Evolutionary conservation across 2,888 invertebrate species (phyloP).

Genomic region (Hypomecis punctinalis): DNA sequence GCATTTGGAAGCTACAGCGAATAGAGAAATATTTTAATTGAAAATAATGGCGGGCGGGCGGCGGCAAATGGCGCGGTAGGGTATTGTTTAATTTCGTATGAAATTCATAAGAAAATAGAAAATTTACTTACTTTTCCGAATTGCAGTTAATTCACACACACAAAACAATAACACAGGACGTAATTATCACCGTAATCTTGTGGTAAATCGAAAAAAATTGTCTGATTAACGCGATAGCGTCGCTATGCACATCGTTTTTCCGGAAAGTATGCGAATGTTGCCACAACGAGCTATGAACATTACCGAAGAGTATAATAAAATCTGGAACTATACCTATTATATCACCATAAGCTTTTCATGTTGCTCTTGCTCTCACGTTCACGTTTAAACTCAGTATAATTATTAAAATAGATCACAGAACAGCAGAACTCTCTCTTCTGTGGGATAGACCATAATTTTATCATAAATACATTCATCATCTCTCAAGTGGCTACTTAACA

Average conservation of each 20-base stretch:
- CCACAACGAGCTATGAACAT: neutral
- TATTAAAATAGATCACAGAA: too few relatives aligned
- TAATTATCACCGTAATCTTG: conserved; percentile 51
- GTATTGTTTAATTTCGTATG: conserved; percentile 35
- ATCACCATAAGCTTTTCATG: too few relatives aligned
- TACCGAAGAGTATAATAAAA: too few relatives aligned
- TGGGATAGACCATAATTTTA: too few relatives aligned
- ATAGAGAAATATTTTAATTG: conserved; percentile 17
- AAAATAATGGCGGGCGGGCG: conserved; percentile 74
- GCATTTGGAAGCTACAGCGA: neutral
- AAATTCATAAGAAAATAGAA: conserved; percentile 35
- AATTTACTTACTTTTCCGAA: conserved; percentile 60
- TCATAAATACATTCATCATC: too few relatives aligned
- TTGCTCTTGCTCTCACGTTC: too few relatives aligned
- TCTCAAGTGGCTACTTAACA: too few relatives aligned
- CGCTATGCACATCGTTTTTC: conserved; percentile 58
- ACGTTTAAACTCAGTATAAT: too few relatives aligned
- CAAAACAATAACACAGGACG: conserved; percentile 53
- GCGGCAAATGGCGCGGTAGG: conserved; percentile 67
- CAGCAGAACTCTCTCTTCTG: too few relatives aligned
- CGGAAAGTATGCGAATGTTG: conserved; percentile 37
- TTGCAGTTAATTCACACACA: conserved; percentile 54
- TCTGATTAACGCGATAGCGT: conserved; percentile 62
- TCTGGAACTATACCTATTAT: too few relatives aligned
- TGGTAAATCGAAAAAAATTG: conserved; percentile 56